These are phyloP conservation scores for Mormyrops boulengeri DNA, from an alignment of 2,797 vertebrate species.

Conservation along the genomic window DNA sequence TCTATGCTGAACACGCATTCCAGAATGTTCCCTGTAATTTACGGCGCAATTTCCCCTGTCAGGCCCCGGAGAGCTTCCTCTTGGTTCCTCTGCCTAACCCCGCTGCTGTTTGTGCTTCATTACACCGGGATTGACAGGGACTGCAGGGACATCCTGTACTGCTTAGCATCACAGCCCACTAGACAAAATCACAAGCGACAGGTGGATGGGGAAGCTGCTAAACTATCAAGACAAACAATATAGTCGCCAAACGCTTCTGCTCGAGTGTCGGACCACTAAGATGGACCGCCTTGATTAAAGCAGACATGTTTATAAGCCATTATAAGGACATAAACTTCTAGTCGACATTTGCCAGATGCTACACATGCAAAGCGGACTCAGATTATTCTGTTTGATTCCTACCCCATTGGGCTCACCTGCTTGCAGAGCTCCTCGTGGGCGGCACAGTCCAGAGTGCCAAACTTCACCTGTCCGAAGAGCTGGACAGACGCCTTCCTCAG, in stretches of 20 bases:
- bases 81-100: neutral
- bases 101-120: neutral
- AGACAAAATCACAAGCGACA: neutral
- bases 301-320: neutral
- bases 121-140: neutral
- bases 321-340: neutral
- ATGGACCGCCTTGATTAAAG: neutral
- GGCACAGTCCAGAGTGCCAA: conserved; percentile 91
- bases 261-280: neutral
- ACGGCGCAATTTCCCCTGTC: conserved; percentile 3
- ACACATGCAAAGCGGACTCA: neutral
- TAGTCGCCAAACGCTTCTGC: neutral
- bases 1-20: neutral
- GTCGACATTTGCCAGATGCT: neutral
- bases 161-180: neutral
- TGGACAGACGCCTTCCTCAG: conserved; percentile 91
- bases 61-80: neutral
- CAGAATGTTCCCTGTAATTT: neutral
- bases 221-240: conserved; percentile 8
- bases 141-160: neutral
- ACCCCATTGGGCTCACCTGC: conserved; percentile 57
- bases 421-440: conserved; percentile 83
- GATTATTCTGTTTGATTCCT: neutral
- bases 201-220: neutral
- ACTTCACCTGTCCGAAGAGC: conserved; percentile 79